phyloP scores from a whole-genome alignment of 2,888 invertebrate genomes.

The Pardosa pseudoannulata region DNA sequence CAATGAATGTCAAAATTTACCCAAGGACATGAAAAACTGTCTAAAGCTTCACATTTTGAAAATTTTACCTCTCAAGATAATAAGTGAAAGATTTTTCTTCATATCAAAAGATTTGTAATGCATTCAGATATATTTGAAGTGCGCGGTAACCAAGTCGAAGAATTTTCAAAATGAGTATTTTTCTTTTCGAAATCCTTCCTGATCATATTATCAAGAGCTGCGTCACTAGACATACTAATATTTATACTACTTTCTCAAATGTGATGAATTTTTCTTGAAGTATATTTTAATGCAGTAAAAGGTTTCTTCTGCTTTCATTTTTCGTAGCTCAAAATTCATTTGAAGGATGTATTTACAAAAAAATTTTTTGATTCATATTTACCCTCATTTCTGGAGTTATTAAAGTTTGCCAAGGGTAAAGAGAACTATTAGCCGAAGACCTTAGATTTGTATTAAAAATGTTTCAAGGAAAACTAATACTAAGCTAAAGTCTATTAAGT shows the following conservation, averaged over 20 bases:
- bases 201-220: slow-evolving; percentile 3
- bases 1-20: not conserved
- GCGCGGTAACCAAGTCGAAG: slow-evolving; percentile 15
- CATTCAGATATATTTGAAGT: slow-evolving; percentile 22
- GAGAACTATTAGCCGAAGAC: not conserved
- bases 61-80: slow-evolving; percentile 6
- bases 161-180: not conserved
- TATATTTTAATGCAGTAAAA: slow-evolving; percentile 10
- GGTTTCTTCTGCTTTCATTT: not conserved
- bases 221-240: slow-evolving; percentile 33
- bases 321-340: not conserved
- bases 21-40: not conserved
- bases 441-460: no score
- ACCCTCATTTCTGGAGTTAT: slow-evolving; percentile 24
- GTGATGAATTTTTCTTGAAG: slow-evolving; percentile 24
- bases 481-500: not conserved
- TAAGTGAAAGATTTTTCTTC: slow-evolving; percentile 22
- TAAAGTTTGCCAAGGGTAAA: slow-evolving; percentile 36
- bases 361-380: not conserved
- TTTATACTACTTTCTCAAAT: slow-evolving; percentile 34
- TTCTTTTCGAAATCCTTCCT: slow-evolving; percentile 20
- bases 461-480: no score
- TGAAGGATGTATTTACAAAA: slow-evolving; percentile 2
- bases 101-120: slow-evolving; percentile 13
- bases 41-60: not conserved